phyloP scores from a whole-genome alignment of 2,888 invertebrate genomes.

The Erebia epiphron region DNA sequence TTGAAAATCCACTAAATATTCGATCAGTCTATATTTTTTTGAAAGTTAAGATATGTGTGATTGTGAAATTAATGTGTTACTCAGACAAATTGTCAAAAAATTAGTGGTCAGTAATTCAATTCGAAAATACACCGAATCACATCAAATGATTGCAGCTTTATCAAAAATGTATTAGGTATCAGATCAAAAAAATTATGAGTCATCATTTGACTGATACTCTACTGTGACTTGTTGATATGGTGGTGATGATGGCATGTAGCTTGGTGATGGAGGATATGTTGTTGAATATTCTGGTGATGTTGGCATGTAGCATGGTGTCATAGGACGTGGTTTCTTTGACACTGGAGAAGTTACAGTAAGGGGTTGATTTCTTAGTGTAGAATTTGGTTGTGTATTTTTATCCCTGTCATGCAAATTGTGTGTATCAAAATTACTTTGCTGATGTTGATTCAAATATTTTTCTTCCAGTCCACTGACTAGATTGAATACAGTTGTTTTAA shows the following conservation, averaged over 20 bases:
- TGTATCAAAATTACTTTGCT: not conserved
- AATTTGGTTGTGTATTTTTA: not conserved
- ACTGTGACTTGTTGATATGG: not conserved
- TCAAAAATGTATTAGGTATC: not conserved
- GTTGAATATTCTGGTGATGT: not conserved
- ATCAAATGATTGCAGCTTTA: no score
- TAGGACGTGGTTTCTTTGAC: not conserved
- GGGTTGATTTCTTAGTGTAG: not conserved
- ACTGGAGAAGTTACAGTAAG: not conserved
- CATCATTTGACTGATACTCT: slow-evolving; percentile 3
- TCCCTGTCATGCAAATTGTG: not conserved
- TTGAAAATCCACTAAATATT: no score
- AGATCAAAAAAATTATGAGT: not conserved
- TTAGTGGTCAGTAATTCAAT: no score
- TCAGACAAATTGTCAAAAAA: no score
- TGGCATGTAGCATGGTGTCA: not conserved
- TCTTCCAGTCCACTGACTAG: slow-evolving; percentile 11
- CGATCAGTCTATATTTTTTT: no score
- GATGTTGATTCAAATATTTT: not conserved
- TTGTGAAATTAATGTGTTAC: no score
- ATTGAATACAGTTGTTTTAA: slow-evolving; percentile 9
- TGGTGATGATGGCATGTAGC: not conserved
- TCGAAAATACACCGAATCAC: no score
- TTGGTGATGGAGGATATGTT: not conserved
- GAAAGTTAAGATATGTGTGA: no score